Evolutionary conservation across 2,888 invertebrate species (phyloP), one percentile per base, ranked within the genome.

Genomic region (Scrobipalpa atriplicella): DNA sequence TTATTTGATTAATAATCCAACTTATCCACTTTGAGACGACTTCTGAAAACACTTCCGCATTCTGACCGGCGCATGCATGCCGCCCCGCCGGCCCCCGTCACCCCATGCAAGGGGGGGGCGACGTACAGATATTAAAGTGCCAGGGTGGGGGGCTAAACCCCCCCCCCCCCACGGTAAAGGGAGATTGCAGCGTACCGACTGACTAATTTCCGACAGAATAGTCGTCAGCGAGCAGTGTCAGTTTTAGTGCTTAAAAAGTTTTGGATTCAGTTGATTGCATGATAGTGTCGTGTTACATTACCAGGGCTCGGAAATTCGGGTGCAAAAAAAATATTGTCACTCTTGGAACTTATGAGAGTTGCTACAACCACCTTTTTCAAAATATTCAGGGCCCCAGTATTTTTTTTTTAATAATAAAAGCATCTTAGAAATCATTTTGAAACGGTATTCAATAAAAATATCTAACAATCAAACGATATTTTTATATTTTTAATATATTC

Each of bases 181-280:
- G 21, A 11, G 54, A 21, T 29, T 21, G 19, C 13, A 56, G 54
- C 21, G 21, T 11, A 29, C 70, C 85, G 89, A 84, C 87, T 86
- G 89, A 90, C 90, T 91, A 90, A 91, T 91, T 90, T 91, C 90
- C 90, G 89, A 85, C 87, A 78, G 83, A 82, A 82, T 80, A 83
- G 79, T 81, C 73, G 70, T 72, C 64, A 5, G 6, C 58, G 65
- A 29, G 11, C 11, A 21, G 13, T 41, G n/a, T 43, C 41, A 60
- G 47, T 81, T 84, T 81, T 78, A 79, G 78, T 78, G 76, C 62
- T 51, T 63, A 21, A 56, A 56, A 56, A 56, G 6, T 21, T 21
- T 21, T 47, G n/a, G 47, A 47, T n/a, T 47, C 47, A 47, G 47
- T 16, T 16, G 47, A 16, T 47, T 47, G 47, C 5, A 3, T 29